Evolutionary conservation across 2,888 invertebrate species (phyloP), one percentile per base, ranked within the genome.

Genomic region (Parnassius mnemosyne): DNA sequence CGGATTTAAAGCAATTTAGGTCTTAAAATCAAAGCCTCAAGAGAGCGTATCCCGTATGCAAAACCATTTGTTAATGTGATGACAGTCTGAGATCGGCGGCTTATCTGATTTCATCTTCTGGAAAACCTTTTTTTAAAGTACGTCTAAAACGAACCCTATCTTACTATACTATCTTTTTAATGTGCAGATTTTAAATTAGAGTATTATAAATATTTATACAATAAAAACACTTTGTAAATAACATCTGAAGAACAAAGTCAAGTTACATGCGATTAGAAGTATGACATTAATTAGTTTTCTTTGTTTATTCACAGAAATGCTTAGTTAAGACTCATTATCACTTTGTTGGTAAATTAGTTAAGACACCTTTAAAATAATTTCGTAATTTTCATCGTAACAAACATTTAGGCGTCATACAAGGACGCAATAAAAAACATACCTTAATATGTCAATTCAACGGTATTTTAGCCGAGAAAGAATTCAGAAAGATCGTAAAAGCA

Each of bases 91-190:
- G 85, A 88, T 87, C 78, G 77, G 75, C 73, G 76, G 77, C 77
- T 84, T 87, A 88, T 89, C 87, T 81, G 84, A 86, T 89, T 85
- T 81, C 85, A 85, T 83, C 84, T 82, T 78, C 77, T 77, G 72
- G 71, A 78, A 79, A 83, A 71, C 74, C 77, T 80, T 86, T 85
- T 86, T 87, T 87, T 84, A 77, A 75, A 73, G 71, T 70, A 73
- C 69, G 69, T 73, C 74, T 73, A 71, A 80, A 81, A 80, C 76
- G 69, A 68, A 68, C 64, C 61, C 69, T 67, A 70, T 71, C 69
- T 54, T 64, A 60, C 66, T 60, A 57, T 68, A 69, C 69, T 66
- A 74, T 72, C 72, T 71, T 50, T 59, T 46, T 55, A 55, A 47
- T 65, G 69, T 63, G 68, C 73, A 65, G 68, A 69, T 68, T 71